Evolutionary conservation across 2,888 invertebrate species (phyloP), one percentile per base, ranked within the genome.

Genomic region (Coelopa pilipes): DNA sequence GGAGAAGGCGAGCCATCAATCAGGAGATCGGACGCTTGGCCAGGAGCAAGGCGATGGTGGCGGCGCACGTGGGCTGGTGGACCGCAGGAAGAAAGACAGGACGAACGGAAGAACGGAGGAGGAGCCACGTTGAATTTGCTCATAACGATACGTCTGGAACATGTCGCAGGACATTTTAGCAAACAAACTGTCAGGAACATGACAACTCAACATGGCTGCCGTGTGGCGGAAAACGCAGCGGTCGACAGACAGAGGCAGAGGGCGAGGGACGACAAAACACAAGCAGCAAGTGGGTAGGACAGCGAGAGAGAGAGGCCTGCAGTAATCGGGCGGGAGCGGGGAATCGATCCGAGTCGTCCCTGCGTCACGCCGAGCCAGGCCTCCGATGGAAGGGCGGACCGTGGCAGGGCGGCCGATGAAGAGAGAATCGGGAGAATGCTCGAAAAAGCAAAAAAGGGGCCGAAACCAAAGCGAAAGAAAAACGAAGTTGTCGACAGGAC

Each of bases 111-210:
- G 50, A 21, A 13, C 55, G 55, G 17, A 50, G 47, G 55, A 19
- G 10, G 65, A 55, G 46, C 76, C 78, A 76, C 78, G 74, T 70
- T 77, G 74, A 71, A 77, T 77, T 77, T 75, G 75, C 74, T 77
- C 79, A 80, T 76, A 79, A 79, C 78, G 80, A 81, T 79, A 79
- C 81, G 82, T 83, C 82, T 81, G 80, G 82, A 82, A 80, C 84
- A 83, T 83, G 81, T 83, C 81, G 80, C 80, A 82, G 81, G 80
- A 83, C 81, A 83, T 83, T 83, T 83, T 83, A 83, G 83, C 84
- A 84, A 82, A 82, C 82, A 83, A 84, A 83, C 82, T 83, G 83
- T 83, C 83, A 82, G 81, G 84, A 83, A 83, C 83, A 83, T 83
- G 83, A 83, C 83, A 83, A 80, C 82, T 81, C 80, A 76, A 77